phyloP scores from a whole-genome alignment of 2,888 invertebrate species.

The Anoplius nigerrimus region DNA sequence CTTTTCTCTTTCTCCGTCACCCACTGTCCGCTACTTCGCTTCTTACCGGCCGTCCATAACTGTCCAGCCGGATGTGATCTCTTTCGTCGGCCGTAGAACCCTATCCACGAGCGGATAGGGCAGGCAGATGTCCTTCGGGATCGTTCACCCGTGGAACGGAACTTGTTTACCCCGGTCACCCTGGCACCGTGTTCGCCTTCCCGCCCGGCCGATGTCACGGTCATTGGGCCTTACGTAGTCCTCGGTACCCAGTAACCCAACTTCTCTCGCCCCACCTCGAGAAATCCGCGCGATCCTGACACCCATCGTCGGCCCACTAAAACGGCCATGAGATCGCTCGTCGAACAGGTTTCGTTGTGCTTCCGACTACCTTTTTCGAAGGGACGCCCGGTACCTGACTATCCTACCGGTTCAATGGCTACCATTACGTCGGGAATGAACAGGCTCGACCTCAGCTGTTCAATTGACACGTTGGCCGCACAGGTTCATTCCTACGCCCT shows the following conservation, averaged over 20 bases:
- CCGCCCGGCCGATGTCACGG: no score
- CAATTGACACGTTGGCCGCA: no score
- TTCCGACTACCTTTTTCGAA: constrained; percentile 26
- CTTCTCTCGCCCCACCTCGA: constrained; percentile 25
- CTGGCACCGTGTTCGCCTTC: no score
- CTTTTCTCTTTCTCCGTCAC: neutral
- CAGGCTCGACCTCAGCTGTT: no score
- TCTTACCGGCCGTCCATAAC: neutral
- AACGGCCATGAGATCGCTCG: constrained; percentile 39
- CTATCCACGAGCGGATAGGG: no score
- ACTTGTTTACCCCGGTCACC: neutral
- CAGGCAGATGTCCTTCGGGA: neutral
- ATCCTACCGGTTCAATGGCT: no score
- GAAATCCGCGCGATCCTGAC: constrained; percentile 4
- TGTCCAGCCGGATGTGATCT: no score
- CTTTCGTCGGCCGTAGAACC: no score
- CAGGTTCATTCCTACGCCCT: no score
- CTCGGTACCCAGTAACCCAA: constrained; percentile 44
- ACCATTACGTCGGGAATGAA: no score
- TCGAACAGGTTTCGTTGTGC: constrained; percentile 56
- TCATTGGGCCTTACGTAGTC: no score
- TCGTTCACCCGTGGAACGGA: neutral
- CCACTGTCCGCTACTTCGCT: neutral
- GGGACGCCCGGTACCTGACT: neutral
- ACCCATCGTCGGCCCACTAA: constrained; percentile 45